Evolutionary conservation across 2,113 vertebrate genomes (phyloP).

Genomic region (Percopsis transmontana): DNA sequence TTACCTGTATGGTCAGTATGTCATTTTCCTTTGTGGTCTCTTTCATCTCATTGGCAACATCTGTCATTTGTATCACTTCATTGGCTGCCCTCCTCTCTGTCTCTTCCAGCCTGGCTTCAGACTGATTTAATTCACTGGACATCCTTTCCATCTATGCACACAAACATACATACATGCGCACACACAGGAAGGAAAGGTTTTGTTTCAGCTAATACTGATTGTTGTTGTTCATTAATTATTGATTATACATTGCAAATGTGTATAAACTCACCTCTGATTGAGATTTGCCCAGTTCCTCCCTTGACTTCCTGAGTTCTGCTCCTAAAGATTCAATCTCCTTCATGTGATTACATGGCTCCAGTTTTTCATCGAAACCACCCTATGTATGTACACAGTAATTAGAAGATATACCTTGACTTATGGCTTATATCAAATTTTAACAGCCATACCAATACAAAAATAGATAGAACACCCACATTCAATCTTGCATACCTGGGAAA

Average conservation of each 20-base stretch:
- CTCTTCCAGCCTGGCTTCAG: conserved; percentile 66
- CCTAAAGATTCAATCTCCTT: conserved; percentile 46
- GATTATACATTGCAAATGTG: neutral
- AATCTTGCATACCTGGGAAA: conserved; percentile 42
- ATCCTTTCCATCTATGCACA: conserved; percentile 67
- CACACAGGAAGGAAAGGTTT: neutral
- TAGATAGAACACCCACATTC: neutral
- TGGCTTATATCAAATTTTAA: neutral
- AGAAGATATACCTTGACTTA: neutral
- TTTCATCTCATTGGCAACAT: conserved; percentile 45
- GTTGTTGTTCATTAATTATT: neutral
- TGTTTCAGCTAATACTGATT: neutral
- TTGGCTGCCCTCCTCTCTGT: conserved; percentile 46
- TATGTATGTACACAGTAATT: neutral
- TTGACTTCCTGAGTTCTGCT: conserved; percentile 53
- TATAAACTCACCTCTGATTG: conserved; percentile 67
- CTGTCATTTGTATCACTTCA: conserved; percentile 38
- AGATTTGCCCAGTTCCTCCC: conserved; percentile 65
- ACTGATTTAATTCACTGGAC: conserved; percentile 69
- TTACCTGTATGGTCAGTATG: conserved; percentile 55
- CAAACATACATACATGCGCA: neutral
- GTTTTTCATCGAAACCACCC: conserved; percentile 5
- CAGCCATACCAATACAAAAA: neutral
- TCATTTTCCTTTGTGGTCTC: conserved; percentile 53
- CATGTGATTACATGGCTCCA: conserved; percentile 43